Conservation (phyloP, 2,797 vertebrate genomes). For the Notolabrus celidotus region DNA sequence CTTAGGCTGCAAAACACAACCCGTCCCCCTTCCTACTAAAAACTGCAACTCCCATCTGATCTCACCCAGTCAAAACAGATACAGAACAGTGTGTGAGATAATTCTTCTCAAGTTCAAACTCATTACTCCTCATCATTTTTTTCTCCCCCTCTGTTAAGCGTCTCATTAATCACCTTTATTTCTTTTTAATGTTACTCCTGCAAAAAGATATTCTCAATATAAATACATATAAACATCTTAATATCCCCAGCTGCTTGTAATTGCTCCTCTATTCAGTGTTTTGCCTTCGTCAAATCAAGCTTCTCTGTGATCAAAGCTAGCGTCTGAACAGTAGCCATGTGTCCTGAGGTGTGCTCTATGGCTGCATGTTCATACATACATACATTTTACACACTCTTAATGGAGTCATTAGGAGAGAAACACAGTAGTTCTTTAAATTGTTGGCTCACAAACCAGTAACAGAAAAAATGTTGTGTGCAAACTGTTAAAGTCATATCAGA, state of each 20-base stretch:
- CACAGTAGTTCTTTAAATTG: conserved; percentile 40
- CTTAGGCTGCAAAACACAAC: conserved; percentile 17
- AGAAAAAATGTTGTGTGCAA: conserved; percentile 31
- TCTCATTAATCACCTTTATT: conserved; percentile 18
- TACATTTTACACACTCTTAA: conserved; percentile 8
- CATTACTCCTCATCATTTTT: background rate
- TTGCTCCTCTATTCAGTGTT: conserved; percentile 27
- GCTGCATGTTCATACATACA: conserved; percentile 15
- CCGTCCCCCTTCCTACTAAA: conserved; percentile 35
- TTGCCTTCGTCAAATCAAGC: conserved; percentile 47
- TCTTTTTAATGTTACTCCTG: conserved; percentile 25
- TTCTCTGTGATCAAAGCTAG: conserved; percentile 57
- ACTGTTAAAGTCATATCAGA: background rate
- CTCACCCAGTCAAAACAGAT: conserved; percentile 12
- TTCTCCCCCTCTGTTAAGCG: conserved; percentile 1
- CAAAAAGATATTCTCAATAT: conserved; percentile 16
- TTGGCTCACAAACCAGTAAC: conserved; percentile 13
- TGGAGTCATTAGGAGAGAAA: conserved; percentile 43
- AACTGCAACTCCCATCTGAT: conserved; percentile 33
- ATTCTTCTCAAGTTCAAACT: conserved; percentile 26
- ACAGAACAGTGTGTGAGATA: conserved; percentile 23
- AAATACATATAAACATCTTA: conserved; percentile 11
- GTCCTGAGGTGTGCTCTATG: conserved; percentile 56
- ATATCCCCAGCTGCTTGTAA: conserved; percentile 41
- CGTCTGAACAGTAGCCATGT: conserved; percentile 59